Evolutionary conservation across 2,888 invertebrate genomes (phyloP), one percentile per base, ranked within the genome.

Genomic region (Trichopria drosophilae): DNA sequence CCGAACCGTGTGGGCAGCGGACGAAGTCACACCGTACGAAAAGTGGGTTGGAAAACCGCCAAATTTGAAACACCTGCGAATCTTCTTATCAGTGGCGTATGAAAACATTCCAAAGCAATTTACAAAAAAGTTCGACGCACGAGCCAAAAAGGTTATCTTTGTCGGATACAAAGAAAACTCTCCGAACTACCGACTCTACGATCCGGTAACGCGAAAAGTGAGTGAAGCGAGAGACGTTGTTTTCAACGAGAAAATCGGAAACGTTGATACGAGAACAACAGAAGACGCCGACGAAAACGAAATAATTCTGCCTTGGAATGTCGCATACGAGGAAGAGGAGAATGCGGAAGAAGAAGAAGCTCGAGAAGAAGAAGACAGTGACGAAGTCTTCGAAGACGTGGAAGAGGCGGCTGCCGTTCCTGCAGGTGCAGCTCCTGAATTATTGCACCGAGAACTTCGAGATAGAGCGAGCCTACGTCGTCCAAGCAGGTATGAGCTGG

Each of bases 161-260:
- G 52, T 58, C 9, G 52, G 53, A n/a, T 52, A 53, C 9, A 23
- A 55, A 24, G 31, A 23, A 6, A 31, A 60, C 15, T 46, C 55
- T 9, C 23, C 51, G 26, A 22, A 51, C 35, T 47, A 54, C 12
- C 22, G 45, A 15, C 29, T 52, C 3, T 52, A 29, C 22, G 47
- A 47, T 42, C 52, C 47, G 10, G 13, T 4, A 5, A 47, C 31
- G 7, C 37, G 40, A 10, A 15, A n/a, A 34, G 46, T 51, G 7
- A 34, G 51, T 20, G 47, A 51, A 9, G 59, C 58, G 6, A 48
- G 64, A 16, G 55, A 67, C 51, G 64, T 66, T 12, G 49, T 57
- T 9, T 67, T 67, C 40, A 54, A 66, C 41, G 62, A 66, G 32
- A 48, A 34, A 19, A 34, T 45, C 15, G 42, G 24, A 36, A n/a